Percentiles rank a stretch among this genome's conserved stretches.
These are phyloP conservation scores for Octodonta nipae DNA, from an alignment of 2,888 invertebrate genomes.

Conservation along the genomic window DNA sequence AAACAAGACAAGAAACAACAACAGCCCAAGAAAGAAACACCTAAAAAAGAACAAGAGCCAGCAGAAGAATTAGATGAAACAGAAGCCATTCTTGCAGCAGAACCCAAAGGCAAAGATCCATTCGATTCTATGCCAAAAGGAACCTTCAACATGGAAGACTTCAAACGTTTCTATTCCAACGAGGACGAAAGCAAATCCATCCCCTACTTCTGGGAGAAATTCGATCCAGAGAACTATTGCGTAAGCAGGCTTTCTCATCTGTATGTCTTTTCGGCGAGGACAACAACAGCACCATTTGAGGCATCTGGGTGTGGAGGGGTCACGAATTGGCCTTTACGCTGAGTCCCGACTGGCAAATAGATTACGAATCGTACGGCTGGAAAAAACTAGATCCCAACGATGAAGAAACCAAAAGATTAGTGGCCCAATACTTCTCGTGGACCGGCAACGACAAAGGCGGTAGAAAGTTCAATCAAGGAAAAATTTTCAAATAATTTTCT, in stretches of 20 bases:
- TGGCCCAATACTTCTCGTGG: constrained; percentile 85
- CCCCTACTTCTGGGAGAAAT: constrained; percentile 97
- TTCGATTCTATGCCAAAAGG: constrained; percentile 83
- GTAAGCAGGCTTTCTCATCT: constrained; percentile 90
- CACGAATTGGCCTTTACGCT: constrained; percentile 82
- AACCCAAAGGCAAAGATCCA: constrained; percentile 81
- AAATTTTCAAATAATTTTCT: constrained; percentile 82
- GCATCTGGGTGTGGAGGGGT: constrained; percentile 97
- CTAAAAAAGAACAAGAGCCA: constrained; percentile 37
- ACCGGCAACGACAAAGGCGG: constrained; percentile 73
- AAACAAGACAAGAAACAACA: constrained; percentile 36
- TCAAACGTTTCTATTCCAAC: constrained; percentile 94
- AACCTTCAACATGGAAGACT: constrained; percentile 91
- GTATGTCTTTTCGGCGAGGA: constrained; percentile 86
- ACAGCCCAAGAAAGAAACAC: constrained; percentile 39
- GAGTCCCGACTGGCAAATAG: constrained; percentile 86
- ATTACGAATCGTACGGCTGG: constrained; percentile 95
- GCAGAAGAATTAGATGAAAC: constrained; percentile 53
- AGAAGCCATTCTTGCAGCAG: constrained; percentile 54
- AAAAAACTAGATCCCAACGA: constrained; percentile 73
- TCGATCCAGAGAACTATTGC: constrained; percentile 91
- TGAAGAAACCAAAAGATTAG: constrained; percentile 71
- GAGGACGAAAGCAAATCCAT: constrained; percentile 86
- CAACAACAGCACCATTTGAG: constrained; percentile 84
- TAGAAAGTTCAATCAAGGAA: constrained; percentile 94